Percentiles rank a stretch among this genome's conserved stretches.
phyloP scores from a whole-genome alignment of 2,888 invertebrate species.

The Gonocerus acuteangulatus region DNA sequence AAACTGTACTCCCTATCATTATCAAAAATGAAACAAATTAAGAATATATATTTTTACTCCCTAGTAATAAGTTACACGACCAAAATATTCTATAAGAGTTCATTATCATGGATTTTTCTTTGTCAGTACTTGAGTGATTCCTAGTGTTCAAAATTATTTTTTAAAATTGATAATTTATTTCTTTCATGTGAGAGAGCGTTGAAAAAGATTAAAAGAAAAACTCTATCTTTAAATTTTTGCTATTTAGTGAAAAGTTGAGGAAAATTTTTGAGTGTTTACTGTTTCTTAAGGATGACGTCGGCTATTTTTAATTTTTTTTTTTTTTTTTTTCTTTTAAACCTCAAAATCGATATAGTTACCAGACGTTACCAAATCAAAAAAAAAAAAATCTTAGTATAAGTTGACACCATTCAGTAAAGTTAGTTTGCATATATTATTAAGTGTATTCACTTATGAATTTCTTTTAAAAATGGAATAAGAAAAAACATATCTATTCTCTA shows the following conservation, averaged over 20 bases:
- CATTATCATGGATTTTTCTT: constrained; percentile 24
- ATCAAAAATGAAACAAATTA: constrained; percentile 1
- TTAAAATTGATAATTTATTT: constrained; percentile 2
- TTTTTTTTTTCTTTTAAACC: background rate
- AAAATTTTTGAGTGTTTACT: constrained; percentile 14
- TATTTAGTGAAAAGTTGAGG: constrained; percentile 15
- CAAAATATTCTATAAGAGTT: constrained; percentile 22
- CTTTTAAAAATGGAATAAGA: no score
- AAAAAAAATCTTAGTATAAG: background rate
- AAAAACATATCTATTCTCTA: background rate
- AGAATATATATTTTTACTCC: constrained; percentile 24
- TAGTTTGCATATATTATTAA: no score
- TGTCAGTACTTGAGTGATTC: constrained; percentile 6
- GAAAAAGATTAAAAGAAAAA: no score
- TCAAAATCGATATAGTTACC: constrained; percentile 12
- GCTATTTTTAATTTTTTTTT: background rate
- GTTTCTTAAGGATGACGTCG: constrained; percentile 6
- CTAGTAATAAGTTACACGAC: constrained; percentile 24
- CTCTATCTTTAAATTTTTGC: background rate
- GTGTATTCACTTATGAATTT: no score
- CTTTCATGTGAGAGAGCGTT: background rate
- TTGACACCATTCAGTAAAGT: no score
- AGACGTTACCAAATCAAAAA: constrained; percentile 1
- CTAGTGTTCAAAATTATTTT: constrained; percentile 10
- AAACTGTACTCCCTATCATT: constrained; percentile 6